These are phyloP conservation scores for Andrena hattorfiana DNA, from an alignment of 2,888 invertebrate genomes.

Conservation along the genomic window DNA sequence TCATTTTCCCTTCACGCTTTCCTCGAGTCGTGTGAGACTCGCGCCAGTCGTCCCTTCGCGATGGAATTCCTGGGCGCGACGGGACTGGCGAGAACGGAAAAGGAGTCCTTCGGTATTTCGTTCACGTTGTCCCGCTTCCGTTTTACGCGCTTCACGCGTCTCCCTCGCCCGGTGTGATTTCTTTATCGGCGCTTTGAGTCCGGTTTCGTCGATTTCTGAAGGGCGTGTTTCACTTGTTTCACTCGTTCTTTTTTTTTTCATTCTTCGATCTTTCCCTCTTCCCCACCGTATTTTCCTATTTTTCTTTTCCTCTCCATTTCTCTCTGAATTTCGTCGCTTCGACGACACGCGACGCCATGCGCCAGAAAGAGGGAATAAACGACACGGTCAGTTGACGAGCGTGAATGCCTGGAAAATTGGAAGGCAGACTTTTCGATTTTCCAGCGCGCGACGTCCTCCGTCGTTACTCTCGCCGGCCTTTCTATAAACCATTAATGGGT, in stretches of 20 bases:
- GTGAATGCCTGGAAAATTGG: slow-evolving; percentile 58
- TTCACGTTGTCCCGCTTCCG: slow-evolving; percentile 35
- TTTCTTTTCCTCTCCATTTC: not conserved
- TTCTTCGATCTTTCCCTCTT: not conserved
- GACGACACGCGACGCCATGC: slow-evolving; percentile 2
- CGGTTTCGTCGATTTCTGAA: slow-evolving; percentile 14
- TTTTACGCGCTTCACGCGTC: slow-evolving; percentile 19
- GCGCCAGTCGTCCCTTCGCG: not conserved
- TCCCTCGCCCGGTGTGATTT: slow-evolving; percentile 19
- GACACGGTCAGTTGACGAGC: slow-evolving; percentile 39
- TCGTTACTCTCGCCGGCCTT: not conserved
- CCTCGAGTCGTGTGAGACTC: not conserved
- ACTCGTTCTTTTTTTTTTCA: slow-evolving; percentile 3
- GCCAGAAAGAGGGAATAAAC: slow-evolving; percentile 24
- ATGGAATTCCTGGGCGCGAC: not conserved
- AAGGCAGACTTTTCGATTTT: slow-evolving; percentile 51
- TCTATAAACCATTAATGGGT: slow-evolving; percentile 22
- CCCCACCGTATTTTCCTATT: not conserved
- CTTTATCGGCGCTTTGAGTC: slow-evolving; percentile 35
- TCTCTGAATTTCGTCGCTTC: not conserved
- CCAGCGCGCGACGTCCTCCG: not conserved
- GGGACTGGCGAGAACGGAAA: not conserved
- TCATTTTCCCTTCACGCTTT: not conserved
- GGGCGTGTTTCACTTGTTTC: slow-evolving; percentile 1
- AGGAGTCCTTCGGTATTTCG: slow-evolving; percentile 14